Base-by-base conservation (phyloP, 1,140 invertebrate species). In the Drosophila kepulauana region DNA sequence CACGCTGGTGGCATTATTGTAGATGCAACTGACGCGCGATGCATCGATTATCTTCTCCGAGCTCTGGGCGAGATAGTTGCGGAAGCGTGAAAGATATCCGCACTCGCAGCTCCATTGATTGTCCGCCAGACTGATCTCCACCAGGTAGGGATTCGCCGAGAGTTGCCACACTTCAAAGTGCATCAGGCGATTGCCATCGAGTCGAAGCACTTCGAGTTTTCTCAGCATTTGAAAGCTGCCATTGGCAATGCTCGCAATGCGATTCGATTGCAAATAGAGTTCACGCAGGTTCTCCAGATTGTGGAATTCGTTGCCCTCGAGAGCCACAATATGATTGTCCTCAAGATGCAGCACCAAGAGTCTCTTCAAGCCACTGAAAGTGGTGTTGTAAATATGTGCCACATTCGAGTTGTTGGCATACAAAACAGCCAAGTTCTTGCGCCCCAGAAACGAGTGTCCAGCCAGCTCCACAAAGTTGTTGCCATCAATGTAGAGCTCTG, bases 101-200 rank as follows among this genome's bases (percentile, higher is more conserved):
- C 98, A 98, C 79, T 98, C 96, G 92, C 98, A 98, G 59, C 95
- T 97, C 97, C 97, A 99, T 13, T 96, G 95, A 93, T 98, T 99
- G 54, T 95, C 94, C n/a, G 96, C 94, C 45, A 98, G 92, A 38
- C 95, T 95, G 72, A 98, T 95, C 81, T 96, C 95, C 5, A 96
- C 95, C 71, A 98, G 94, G 91, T 96, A 96, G 6, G 96, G 95
- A 93, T 97, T 97, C 57, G 95, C 92, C 33, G 94, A 93, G 73
- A 97, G 90, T 94, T 96, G 94, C 97, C 96, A 95, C 92, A 96
- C 93, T 93, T 95, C 88, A 86, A 98, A 98, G 68, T 95, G 95
- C 78, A 95, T 94, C 88, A 98, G 95, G 43, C 95, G 94, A 93
- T 98, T 98, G 78, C 96, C 96, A 91, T 98, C 97, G 38, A 98